Evolutionary conservation across 2,888 invertebrate genomes (phyloP).

Genomic region (Tetrapedia diversipes): DNA sequence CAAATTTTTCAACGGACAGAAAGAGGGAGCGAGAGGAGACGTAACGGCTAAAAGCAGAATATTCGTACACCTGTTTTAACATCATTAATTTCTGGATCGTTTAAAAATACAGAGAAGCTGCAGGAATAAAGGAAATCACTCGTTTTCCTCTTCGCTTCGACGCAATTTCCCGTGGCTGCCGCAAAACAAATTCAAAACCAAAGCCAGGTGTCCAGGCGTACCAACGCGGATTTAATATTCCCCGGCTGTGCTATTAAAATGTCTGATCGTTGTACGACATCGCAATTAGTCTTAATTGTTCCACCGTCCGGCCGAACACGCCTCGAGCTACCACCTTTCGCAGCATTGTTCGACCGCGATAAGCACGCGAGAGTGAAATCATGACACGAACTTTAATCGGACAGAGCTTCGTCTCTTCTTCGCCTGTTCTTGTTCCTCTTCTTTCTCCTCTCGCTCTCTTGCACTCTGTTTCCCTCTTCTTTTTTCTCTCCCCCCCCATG

Average conservation of each 20-base stretch:
- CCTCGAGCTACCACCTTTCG: constrained; percentile 56
- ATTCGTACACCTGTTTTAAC: too few species aligned
- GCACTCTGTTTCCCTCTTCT: too few species aligned
- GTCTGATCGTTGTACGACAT: constrained; percentile 62
- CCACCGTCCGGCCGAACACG: constrained; percentile 49
- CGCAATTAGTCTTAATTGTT: constrained; percentile 69
- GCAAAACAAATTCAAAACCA: constrained; percentile 14
- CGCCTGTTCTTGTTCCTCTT: not conserved
- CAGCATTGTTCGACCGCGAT: constrained; percentile 62
- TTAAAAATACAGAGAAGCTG: constrained; percentile 13
- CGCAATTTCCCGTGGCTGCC: not conserved
- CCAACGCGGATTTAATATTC: constrained; percentile 57
- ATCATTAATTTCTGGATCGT: too few species aligned
- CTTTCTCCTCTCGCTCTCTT: too few species aligned
- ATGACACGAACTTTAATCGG: constrained; percentile 64
- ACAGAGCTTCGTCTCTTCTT: constrained; percentile 33
- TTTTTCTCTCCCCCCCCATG: not conserved
- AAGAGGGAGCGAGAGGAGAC: too few species aligned
- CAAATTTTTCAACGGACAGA: too few species aligned
- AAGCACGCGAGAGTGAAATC: constrained; percentile 64
- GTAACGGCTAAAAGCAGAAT: too few species aligned
- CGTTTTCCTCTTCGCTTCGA: not conserved
- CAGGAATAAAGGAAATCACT: constrained; percentile 6
- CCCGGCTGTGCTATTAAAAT: constrained; percentile 50
- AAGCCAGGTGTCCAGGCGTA: not conserved